phyloP scores from a whole-genome alignment of 2,888 invertebrate genomes.

The Mythimna albipuncta region DNA sequence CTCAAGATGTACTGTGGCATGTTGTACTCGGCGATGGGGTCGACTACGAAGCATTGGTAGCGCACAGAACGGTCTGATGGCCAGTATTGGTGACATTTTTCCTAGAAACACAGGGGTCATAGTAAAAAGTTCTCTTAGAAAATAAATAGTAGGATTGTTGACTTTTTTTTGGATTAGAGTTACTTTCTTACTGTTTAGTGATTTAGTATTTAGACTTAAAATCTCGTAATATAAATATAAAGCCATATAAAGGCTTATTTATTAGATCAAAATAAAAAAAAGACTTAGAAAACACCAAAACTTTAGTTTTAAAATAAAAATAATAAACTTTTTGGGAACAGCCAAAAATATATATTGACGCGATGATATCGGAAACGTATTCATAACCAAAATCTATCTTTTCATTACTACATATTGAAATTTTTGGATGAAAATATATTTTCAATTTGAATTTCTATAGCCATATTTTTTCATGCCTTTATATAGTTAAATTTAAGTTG shows the following conservation, averaged over 20 bases:
- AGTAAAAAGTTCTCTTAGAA: background rate
- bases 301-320: background rate
- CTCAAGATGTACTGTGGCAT: constrained; percentile 99
- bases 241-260: background rate
- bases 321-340: background rate
- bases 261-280: background rate
- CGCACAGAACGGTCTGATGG: constrained; percentile 99
- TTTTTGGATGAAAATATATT: background rate
- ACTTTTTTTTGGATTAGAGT: background rate
- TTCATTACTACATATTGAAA: background rate
- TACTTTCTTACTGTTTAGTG: background rate
- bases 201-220: too few species aligned
- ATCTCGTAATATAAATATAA: too few species aligned
- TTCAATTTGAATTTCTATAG: too few species aligned
- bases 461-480: too few species aligned
- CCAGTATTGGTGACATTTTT: constrained; percentile 99
- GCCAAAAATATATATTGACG: background rate
- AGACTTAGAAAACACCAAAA: background rate
- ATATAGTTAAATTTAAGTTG: too few species aligned
- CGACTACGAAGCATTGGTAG: constrained; percentile 99
- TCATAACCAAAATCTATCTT: background rate
- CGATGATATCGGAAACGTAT: background rate
- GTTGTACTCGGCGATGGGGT: constrained; percentile 99
- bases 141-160: background rate
- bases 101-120: constrained; percentile 89